Base-by-base conservation (phyloP, 2,888 invertebrate genomes). In the Drosophila meridiana region DNA sequence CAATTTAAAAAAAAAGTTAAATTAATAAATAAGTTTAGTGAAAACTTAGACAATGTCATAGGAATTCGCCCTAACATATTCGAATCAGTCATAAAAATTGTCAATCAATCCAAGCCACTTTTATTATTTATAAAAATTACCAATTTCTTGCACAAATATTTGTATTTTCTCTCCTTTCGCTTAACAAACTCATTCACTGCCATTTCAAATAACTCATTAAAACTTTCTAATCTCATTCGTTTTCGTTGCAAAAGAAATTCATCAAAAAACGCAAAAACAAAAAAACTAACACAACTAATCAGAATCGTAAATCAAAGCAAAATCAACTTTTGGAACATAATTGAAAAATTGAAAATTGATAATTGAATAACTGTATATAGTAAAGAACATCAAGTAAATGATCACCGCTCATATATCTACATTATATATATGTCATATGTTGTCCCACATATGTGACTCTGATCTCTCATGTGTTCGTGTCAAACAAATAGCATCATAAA, bases 401-500 rank as follows among this genome's bases (percentile, higher is more conserved):
- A 74, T 65, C 71, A 79, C 40, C 59, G 65, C 43, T 76, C 68
- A 73, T 61, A 42, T 26, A 55, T 45, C 57, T 57, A 38, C 26
- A 26, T 45, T 45, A 26, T 45, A 45, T 45, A 42, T 63, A 38
- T 56, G 57, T 32, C 59, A 67, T 42, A 56, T 68, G 59, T 77
- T 48, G n/a, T 42, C 20, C 32, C 64, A 70, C 62, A 69, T 60
- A 47, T 69, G 45, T 66, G 71, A 66, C 59, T 74, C 73, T 61
- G 70, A 60, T 60, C 76, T 67, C 77, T 73, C 69, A 90, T 87
- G 86, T 88, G 87, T 82, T 85, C 81, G 82, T 87, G 87, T 88
- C 89, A 82, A 76, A 52, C 77, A 65, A 84, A 76, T 76, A 82
- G 63, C 76, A 66, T 77, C 71, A 61, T 76, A 59, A 80, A 70